Percentiles rank a stretch among this genome's conserved stretches.
Conservation (phyloP, 2,797 vertebrate genomes). For the Somateria mollissima region DNA sequence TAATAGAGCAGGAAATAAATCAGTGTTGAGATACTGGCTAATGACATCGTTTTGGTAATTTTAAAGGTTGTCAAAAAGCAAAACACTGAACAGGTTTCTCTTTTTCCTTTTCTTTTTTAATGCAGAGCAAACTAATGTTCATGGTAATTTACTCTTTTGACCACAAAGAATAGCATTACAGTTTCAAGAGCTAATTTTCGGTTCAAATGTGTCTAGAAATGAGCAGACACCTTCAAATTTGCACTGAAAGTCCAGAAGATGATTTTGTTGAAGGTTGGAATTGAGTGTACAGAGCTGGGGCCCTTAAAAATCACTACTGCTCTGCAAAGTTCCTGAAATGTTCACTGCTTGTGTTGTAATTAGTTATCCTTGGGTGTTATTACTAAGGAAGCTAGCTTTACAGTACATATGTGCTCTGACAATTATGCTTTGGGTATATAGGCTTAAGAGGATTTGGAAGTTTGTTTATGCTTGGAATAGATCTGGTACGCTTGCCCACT, state of each 20-base stretch:
- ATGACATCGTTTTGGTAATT: not conserved
- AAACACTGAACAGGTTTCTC: not conserved
- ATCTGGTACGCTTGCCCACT: not conserved
- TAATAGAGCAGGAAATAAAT: not conserved
- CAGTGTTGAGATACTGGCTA: not conserved
- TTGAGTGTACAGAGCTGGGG: not conserved
- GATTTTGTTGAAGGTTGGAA: not conserved
- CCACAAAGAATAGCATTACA: not conserved
- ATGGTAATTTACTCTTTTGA: not conserved
- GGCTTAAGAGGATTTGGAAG: not conserved
- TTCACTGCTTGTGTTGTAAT: not conserved
- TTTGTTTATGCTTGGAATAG: not conserved
- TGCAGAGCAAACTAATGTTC: not conserved
- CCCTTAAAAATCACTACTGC: not conserved
- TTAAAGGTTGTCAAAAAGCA: not conserved
- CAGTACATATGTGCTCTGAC: not conserved
- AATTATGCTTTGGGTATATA: not conserved
- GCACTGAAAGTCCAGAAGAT: not conserved
- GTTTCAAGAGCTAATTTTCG: slow-evolving; percentile 13
- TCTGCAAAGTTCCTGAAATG: not conserved
- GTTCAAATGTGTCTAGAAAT: not conserved
- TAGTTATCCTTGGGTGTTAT: not conserved
- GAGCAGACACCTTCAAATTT: not conserved
- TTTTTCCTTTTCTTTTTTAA: not conserved
- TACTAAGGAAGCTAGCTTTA: not conserved